Conservation (phyloP, 2,888 invertebrate genomes). For the Andrena minutula region DNA sequence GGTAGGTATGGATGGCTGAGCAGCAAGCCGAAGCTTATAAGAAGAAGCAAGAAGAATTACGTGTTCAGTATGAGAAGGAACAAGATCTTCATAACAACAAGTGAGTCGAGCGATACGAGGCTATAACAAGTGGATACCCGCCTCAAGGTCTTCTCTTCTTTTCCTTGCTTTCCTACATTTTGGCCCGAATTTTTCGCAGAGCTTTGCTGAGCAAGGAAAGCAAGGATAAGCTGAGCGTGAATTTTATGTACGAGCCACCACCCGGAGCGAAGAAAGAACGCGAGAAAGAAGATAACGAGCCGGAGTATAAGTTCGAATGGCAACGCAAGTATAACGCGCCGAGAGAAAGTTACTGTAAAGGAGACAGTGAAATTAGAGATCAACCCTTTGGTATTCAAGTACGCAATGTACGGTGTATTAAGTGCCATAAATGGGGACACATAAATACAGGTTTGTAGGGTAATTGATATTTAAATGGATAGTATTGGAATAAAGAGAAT, state of each 20-base stretch:
- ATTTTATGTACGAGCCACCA: constrained; percentile 99
- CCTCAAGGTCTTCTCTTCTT: not conserved
- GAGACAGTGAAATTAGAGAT: constrained; percentile 98
- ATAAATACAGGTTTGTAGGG: constrained; percentile 92
- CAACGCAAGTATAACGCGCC: constrained; percentile 99
- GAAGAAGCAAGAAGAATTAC: constrained; percentile 98
- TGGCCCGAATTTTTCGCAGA: constrained; percentile 85
- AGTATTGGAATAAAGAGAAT: not conserved
- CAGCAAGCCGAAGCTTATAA: constrained; percentile 99
- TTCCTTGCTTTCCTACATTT: not conserved
- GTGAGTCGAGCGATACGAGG: constrained; percentile 84
- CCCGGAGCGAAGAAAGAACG: constrained; percentile 97
- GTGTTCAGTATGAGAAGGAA: constrained; percentile 99
- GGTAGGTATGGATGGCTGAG: constrained; percentile 99
- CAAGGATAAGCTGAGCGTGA: constrained; percentile 98
- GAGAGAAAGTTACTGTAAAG: constrained; percentile 98
- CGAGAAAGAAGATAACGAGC: constrained; percentile 96
- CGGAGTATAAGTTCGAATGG: constrained; percentile 99
- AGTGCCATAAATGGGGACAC: constrained; percentile 99
- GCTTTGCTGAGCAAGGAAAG: constrained; percentile 99
- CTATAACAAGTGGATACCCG: no score
- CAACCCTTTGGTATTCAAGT: constrained; percentile 99
- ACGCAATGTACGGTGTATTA: constrained; percentile 98
- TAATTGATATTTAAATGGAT: not conserved
- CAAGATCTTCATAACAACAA: constrained; percentile 99